Base-by-base conservation (phyloP, 1,140 invertebrate genomes). In the Drosophila nasuta region DNA sequence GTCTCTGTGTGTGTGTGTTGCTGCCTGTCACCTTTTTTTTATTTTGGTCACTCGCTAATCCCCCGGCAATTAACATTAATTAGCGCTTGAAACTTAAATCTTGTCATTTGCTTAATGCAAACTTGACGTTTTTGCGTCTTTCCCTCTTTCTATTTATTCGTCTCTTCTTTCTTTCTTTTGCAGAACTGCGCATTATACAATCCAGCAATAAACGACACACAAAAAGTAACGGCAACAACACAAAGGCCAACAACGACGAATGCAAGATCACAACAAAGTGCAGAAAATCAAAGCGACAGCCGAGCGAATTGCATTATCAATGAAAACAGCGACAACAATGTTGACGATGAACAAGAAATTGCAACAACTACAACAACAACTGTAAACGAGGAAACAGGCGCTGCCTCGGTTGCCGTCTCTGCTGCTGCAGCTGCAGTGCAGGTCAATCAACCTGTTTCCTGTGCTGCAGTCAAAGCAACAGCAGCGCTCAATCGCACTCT, bases 401-500 rank as follows among this genome's bases (percentile, higher is more conserved):
- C 63, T 15, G 60, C 6, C 7, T n/a, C 49, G 15, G 54, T 15
- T 10, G 43, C 45, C 3, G 66, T 54, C 57, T 33, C 69, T 33
- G 59, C 62, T 8, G 74, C 20, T 20, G 20, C 71, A 60, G 82
- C 65, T 56, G 75, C 64, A 79, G 81, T 71, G 73, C 89, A 88
- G 88, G 88, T 91, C 88, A 91, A 75, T 91, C 82, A 91, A 91
- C 88, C 88, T 91, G 88, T 91, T 91, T 89, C 81, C 88, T 87
- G 80, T 77, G 73, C 70, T 41, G 49, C 66, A 62, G 57, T 57
- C 4, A 17, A 35, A 69, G 57, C 65, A 69, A 49, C 65, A 52
- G 58, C 57, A 52, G 11, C 25, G n/a, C 54, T 71, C 60, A 70
- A 28, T 56, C 67, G 38, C 48, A 68, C 17, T 52, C 45, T 46